phyloP scores from a whole-genome alignment of 2,797 vertebrate genomes.

The Manis pentadactyla region DNA sequence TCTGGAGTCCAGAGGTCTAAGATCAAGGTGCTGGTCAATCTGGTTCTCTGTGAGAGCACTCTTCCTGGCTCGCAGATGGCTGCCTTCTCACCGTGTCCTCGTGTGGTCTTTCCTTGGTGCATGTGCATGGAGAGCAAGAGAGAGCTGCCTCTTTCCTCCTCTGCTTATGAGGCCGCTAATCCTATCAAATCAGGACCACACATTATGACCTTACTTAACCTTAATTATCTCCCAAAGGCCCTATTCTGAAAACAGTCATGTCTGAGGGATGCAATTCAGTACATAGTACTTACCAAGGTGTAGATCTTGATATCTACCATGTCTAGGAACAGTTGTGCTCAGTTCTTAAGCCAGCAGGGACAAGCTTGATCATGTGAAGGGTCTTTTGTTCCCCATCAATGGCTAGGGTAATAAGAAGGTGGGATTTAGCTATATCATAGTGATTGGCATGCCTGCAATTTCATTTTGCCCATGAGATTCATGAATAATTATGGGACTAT shows the following conservation, averaged over 20 bases:
- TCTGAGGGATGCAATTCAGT: background rate
- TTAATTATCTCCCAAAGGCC: background rate
- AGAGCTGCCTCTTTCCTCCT: background rate
- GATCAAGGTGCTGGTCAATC: background rate
- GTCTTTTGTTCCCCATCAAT: background rate
- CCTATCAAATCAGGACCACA: background rate
- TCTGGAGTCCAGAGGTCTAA: background rate
- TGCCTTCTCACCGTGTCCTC: background rate
- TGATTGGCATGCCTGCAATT: background rate
- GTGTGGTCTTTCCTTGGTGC: background rate
- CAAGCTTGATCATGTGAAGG: background rate
- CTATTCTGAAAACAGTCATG: background rate
- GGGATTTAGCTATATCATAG: background rate
- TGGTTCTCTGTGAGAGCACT: background rate
- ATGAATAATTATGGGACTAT: background rate
- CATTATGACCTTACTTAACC: background rate
- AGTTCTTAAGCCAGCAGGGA: background rate
- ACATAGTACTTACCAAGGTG: background rate
- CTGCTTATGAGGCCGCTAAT: background rate
- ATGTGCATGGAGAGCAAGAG: background rate
- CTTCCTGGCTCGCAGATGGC: background rate
- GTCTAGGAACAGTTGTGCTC: background rate
- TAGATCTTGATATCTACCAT: background rate
- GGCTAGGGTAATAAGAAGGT: background rate
- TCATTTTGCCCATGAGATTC: background rate